Evolutionary conservation across 2,888 invertebrate genomes (phyloP), one percentile per base, ranked within the genome.

Genomic region (Microplitis manilae): DNA sequence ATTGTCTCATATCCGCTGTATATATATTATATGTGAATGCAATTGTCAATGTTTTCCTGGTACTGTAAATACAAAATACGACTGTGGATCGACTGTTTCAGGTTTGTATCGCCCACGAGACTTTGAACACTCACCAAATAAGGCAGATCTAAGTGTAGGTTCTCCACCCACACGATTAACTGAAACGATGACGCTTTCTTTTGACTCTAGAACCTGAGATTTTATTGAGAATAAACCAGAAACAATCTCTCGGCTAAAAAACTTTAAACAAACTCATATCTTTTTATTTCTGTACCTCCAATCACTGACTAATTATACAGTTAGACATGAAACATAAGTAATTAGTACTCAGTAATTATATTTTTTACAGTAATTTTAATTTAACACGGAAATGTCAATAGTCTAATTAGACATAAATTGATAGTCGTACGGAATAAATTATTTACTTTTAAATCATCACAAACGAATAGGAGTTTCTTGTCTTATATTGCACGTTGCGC

Each of bases 81-180:
- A 50, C 8, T 13, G 50, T 50, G 50, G 50, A 50, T 50, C 76
- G 73, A 30, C 62, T 39, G 77, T 77, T 80, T 81, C 78, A 85
- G 78, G 85, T 85, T 87, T 85, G 87, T 30, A 30, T 87, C 88
- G 88, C 84, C 88, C 88, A 77, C 83, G 38, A 68, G 82, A 82
- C 79, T 84, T 85, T 81, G 77, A 82, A 83, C 83, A 83, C 86
- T 88, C 85, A 77, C 88, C 88, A 88, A 87, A 88, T 88, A 88
- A 85, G 72, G 75, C 30, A 41, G 38, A 72, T 41, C 61, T 40
- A 20, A 39, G 70, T 65, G 68, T 60, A 68, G 60, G 20, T 60
- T 50, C 30, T 60, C 15, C 62, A 65, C 72, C 68, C 59, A 76
- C 76, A 15, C 65, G 20, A 17, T 65, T 41, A 73, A 65, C 40